phyloP scores from a whole-genome alignment of 2,113 vertebrate genomes.

The Pomatorhinus ruficollis region DNA sequence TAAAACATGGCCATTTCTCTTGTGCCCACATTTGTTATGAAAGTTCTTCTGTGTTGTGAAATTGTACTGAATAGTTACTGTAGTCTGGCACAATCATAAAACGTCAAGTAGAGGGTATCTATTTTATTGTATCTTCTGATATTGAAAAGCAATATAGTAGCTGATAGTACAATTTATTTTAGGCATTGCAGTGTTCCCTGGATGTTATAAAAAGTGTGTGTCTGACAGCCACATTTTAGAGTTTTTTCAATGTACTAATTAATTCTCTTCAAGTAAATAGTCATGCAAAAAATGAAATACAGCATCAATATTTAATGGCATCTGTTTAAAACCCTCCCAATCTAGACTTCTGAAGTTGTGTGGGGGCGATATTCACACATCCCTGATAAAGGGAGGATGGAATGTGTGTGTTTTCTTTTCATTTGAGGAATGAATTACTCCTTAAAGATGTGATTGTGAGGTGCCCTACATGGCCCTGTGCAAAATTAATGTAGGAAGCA shows the following conservation, averaged over 20 bases:
- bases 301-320: conserved; percentile 24
- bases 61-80: neutral
- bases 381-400: neutral
- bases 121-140: neutral
- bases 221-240: neutral
- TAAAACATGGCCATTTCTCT: neutral
- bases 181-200: neutral
- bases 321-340: neutral
- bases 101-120: neutral
- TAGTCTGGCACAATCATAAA: neutral
- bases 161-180: neutral
- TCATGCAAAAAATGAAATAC: neutral
- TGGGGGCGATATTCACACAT: neutral
- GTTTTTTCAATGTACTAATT: conserved; percentile 7
- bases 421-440: neutral
- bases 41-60: neutral
- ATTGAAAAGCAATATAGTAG: neutral
- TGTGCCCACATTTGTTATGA: accelerated
- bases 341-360: neutral
- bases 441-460: neutral
- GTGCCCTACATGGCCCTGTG: neutral
- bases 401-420: neutral
- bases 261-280: conserved; percentile 21
- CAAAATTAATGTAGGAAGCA: neutral
- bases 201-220: neutral